Base-by-base conservation (phyloP, 2,797 vertebrate species). In the Dromococcyx pavoninus region DNA sequence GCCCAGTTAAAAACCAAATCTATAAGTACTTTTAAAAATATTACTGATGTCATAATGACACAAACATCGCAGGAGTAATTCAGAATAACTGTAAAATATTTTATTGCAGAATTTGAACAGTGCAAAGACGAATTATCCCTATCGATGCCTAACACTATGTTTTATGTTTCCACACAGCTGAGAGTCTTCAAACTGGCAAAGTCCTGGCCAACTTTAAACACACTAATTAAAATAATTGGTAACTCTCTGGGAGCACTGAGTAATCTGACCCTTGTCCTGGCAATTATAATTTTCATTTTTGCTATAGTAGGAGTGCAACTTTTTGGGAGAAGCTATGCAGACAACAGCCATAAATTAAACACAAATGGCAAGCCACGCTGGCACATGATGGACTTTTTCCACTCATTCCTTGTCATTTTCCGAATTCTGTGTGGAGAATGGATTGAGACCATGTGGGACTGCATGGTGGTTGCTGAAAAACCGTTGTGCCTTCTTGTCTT, bases 301-400 rank as follows among this genome's bases (percentile, higher is more conserved):
- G 99, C 99, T 3, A 98, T 99, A 95, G 99, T 99, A 21, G 99
- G 99, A 85, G 98, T 99, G 98, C 99, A 99, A 91, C 98, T 99
- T 46, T 99, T 99, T n/a, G 99, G 99, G 18, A 98, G 97, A 27
- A 97, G 94, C 54, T 99, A 99, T 77, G 97, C 78, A 88, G 1
- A 1, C 0, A 35, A 98, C 97, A 91, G 96, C 62, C 94, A 94
- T 61, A 98, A 98, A 95, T 98, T 99, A 95, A 91, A 70, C 44
- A 93, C 96, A 8, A 96, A 98, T 71, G 98, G 98, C 65, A 93
- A 76, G 15, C 98, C 98, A 1, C 99, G 99, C 28, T 99, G 99
- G 99, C 99, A 99, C 97, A 99, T 99, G 99, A 97, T 98, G 35
- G 99, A 99, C 97, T 99, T 99, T 96, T 99, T 99, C 97, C 99